These are phyloP conservation scores for Pitta sordida DNA, from an alignment of 2,113 vertebrate genomes.

Conservation along the genomic window DNA sequence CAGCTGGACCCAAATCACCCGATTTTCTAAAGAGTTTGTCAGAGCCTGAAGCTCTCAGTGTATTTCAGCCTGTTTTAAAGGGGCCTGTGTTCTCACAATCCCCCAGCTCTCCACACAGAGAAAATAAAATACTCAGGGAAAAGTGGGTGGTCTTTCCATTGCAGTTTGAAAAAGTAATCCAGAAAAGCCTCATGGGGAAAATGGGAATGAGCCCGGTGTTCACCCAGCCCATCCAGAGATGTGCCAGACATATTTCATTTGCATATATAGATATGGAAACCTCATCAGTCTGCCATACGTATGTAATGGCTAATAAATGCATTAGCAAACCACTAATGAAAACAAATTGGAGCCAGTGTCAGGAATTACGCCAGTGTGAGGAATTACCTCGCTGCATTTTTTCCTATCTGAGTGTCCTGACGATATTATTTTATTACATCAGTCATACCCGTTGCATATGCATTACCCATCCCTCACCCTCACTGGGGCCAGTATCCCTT, in stretches of 20 bases:
- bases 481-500: not conserved
- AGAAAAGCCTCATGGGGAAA: slow-evolving; percentile 16
- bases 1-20: slow-evolving; percentile 91
- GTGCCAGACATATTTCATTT: slow-evolving; percentile 9
- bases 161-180: slow-evolving; percentile 42
- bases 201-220: not conserved
- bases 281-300: slow-evolving; percentile 32
- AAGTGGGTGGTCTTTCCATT: slow-evolving; percentile 55
- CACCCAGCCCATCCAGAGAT: not conserved
- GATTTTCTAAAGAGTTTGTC: slow-evolving; percentile 75
- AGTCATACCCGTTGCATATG: not conserved
- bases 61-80: slow-evolving; percentile 67
- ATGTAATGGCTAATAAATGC: slow-evolving; percentile 30
- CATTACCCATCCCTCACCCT: not conserved
- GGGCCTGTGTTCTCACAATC: slow-evolving; percentile 70
- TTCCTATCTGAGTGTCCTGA: slow-evolving; percentile 18
- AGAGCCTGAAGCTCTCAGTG: slow-evolving; percentile 54
- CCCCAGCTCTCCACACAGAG: slow-evolving; percentile 33
- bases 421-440: slow-evolving; percentile 26
- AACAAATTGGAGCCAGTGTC: slow-evolving; percentile 9
- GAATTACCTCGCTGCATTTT: slow-evolving; percentile 45
- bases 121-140: slow-evolving; percentile 56
- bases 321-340: slow-evolving; percentile 33
- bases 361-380: slow-evolving; percentile 19
- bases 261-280: slow-evolving; percentile 50